Conservation (phyloP, 2,888 invertebrate species). For the Eupeodes luniger region DNA sequence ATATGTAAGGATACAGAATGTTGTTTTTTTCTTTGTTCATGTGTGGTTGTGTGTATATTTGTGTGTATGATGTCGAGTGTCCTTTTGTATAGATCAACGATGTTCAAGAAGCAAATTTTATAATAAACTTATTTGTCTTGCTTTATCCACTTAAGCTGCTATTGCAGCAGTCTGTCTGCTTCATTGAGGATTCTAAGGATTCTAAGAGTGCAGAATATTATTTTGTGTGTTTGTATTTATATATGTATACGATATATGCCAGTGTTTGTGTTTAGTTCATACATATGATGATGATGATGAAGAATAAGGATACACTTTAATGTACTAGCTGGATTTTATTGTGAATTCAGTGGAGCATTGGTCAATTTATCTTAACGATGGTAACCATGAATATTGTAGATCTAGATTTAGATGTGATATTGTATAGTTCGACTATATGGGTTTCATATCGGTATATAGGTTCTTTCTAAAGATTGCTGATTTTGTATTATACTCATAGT, state of each 20-base stretch:
- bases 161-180: constrained; percentile 54
- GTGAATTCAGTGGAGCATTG: constrained; percentile 53
- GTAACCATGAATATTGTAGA: constrained; percentile 59
- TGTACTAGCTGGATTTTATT: constrained; percentile 29
- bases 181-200: constrained; percentile 47
- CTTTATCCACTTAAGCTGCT: constrained; percentile 70
- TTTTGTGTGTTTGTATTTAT: neutral
- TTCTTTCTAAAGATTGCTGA: constrained; percentile 33
- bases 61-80: constrained; percentile 14
- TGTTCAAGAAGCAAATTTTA: constrained; percentile 54
- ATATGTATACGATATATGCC: neutral
- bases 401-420: neutral
- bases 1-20: no score
- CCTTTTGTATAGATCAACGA: constrained; percentile 43
- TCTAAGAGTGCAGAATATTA: constrained; percentile 37
- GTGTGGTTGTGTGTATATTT: constrained; percentile 8
- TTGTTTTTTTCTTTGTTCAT: neutral
- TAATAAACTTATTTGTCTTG: constrained; percentile 75
- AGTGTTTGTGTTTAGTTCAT: neutral
- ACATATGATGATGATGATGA: constrained; percentile 12
- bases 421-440: constrained; percentile 8
- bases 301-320: constrained; percentile 23
- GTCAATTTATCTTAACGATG: constrained; percentile 68
- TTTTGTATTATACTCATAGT: constrained; percentile 43
- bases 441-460: neutral